Conservation (phyloP, 2,888 invertebrate species). For the Phorcus lineatus region DNA sequence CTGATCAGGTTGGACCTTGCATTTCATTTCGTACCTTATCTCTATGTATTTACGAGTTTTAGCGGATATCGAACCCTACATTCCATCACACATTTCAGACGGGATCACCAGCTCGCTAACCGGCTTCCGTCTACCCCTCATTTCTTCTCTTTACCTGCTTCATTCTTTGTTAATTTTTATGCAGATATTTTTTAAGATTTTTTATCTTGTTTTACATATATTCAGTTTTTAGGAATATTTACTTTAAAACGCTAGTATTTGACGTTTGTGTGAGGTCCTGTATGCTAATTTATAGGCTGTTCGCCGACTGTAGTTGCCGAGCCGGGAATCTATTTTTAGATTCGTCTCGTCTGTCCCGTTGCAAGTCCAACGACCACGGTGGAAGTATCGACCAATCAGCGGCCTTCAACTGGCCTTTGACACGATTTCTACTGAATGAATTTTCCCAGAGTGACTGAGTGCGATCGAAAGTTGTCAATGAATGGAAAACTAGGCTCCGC, state of each 20-base stretch:
- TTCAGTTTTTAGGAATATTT: background rate
- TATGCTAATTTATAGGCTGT: constrained; percentile 29
- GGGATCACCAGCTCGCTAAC: background rate
- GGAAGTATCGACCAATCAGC: constrained; percentile 16
- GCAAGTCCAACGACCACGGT: background rate
- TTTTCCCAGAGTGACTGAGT: constrained; percentile 22
- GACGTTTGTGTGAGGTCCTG: constrained; percentile 2
- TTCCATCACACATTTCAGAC: background rate
- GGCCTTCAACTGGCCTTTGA: background rate
- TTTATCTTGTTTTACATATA: background rate
- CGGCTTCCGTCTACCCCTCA: background rate
- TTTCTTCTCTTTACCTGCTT: background rate
- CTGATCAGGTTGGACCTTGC: constrained; percentile 1
- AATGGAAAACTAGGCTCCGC: constrained; percentile 1
- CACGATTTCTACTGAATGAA: constrained; percentile 20
- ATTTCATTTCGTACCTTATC: background rate
- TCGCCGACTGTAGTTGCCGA: constrained; percentile 25
- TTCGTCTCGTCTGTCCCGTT: background rate
- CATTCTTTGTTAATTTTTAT: background rate
- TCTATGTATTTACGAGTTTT: background rate
- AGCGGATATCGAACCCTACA: background rate
- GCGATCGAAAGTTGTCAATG: constrained; percentile 22
- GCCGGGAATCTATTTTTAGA: constrained; percentile 23
- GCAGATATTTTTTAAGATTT: background rate
- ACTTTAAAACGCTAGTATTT: background rate